A percentile compares a stretch with the other conserved stretches of the same genome.
Conservation (phyloP, 2,797 vertebrate genomes). For the Neoniphon sammara region DNA sequence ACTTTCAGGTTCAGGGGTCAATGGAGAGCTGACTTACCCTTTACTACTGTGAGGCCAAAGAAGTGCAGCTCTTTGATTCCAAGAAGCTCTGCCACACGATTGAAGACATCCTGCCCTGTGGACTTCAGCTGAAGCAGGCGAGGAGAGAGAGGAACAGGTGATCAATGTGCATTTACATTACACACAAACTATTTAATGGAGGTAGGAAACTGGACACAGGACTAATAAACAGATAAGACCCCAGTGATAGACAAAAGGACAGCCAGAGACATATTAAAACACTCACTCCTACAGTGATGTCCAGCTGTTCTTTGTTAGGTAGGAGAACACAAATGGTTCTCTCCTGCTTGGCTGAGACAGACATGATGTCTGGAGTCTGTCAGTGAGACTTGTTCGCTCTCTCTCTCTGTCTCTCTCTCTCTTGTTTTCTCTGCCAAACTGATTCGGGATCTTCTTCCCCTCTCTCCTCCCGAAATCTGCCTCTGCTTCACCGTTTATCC, state of each 20-base stretch:
- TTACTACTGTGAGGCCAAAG: constrained; percentile 92
- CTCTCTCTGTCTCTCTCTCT: background rate
- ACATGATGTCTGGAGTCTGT: constrained; percentile 71
- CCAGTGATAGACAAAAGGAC: background rate
- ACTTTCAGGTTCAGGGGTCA: constrained; percentile 5
- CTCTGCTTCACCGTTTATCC: constrained; percentile 51
- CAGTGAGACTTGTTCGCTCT: constrained; percentile 7
- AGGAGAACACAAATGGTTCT: constrained; percentile 89
- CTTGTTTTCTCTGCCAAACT: constrained; percentile 17
- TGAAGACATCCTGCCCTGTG: constrained; percentile 89
- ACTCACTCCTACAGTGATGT: constrained; percentile 86
- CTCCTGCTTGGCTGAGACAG: constrained; percentile 75
- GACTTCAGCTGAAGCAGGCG: constrained; percentile 84
- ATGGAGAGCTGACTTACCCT: constrained; percentile 80
- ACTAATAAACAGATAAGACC: background rate
- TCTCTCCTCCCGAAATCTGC: constrained; percentile 15
- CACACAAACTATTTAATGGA: background rate
- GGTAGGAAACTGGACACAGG: background rate
- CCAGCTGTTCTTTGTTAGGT: constrained; percentile 88
- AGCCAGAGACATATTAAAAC: constrained; percentile 6
- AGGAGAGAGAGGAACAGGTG: constrained; percentile 11
- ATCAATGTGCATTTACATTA: constrained; percentile 10
- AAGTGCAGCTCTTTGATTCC: constrained; percentile 89
- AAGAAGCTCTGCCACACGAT: constrained; percentile 82
- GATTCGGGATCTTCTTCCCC: constrained; percentile 4